These are phyloP conservation scores for Sinocyclocheilus maitianheensis DNA, from an alignment of 2,113 vertebrate genomes.

Conservation along the genomic window DNA sequence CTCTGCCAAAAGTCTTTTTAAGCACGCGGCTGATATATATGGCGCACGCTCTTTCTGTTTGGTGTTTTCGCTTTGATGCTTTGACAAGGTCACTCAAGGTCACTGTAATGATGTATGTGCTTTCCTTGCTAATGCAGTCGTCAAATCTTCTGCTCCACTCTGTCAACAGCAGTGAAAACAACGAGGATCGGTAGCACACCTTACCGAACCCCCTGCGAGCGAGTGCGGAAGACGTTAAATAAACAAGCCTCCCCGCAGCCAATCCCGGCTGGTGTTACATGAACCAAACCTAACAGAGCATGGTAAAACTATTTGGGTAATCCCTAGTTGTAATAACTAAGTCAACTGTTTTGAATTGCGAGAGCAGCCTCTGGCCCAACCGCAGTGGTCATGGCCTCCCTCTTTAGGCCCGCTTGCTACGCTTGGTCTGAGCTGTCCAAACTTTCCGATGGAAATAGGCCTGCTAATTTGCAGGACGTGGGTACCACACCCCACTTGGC, in stretches of 20 bases:
- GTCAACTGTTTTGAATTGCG: slow-evolving; percentile 73
- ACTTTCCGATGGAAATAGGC: slow-evolving; percentile 74
- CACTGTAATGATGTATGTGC: slow-evolving; percentile 48
- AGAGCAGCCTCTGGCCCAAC: slow-evolving; percentile 62
- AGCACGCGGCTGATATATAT: slow-evolving; percentile 3
- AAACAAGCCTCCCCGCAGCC: slow-evolving; percentile 55
- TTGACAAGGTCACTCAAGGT: slow-evolving; percentile 45
- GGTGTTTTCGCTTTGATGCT: slow-evolving; percentile 41
- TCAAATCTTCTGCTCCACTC: slow-evolving; percentile 43
- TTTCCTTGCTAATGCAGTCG: slow-evolving; percentile 51
- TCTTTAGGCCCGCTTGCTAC: slow-evolving; percentile 57
- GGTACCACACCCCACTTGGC: slow-evolving; percentile 61
- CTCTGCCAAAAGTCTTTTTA: slow-evolving; percentile 50
- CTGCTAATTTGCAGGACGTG: slow-evolving; percentile 76
- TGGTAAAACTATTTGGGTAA: slow-evolving; percentile 73
- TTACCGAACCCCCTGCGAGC: slow-evolving; percentile 13
- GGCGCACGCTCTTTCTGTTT: slow-evolving; percentile 15
- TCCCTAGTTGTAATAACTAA: slow-evolving; percentile 69
- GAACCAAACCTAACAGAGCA: slow-evolving; percentile 64
- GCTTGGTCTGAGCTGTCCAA: slow-evolving; percentile 68
- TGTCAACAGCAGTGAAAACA: slow-evolving; percentile 42
- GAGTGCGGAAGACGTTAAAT: slow-evolving; percentile 47
- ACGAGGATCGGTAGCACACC: slow-evolving; percentile 28
- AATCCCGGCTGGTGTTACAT: slow-evolving; percentile 55
- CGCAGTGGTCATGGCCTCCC: slow-evolving; percentile 39